Base-by-base conservation (phyloP, 2,797 vertebrate genomes). In the Eutrigla gurnardus region DNA sequence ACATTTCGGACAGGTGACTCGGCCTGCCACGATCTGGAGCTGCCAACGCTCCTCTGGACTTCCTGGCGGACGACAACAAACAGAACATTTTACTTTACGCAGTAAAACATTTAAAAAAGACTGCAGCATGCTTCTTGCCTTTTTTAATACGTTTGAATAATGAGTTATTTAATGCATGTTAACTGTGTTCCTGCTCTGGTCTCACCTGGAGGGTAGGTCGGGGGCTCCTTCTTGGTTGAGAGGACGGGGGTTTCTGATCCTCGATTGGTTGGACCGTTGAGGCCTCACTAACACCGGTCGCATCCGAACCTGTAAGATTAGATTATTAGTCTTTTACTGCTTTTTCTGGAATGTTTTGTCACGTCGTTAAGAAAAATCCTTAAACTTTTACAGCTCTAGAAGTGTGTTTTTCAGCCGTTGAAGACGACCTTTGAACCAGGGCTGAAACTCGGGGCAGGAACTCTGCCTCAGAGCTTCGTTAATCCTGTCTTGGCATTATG, bases 11-110 rank as follows among this genome's bases (percentile, higher is more conserved):
- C 97, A 99, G 0, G 95, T 95, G 49, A 96, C 96, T 85, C 96
- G 86, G 65, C 97, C 97, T 92, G 95, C 94, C 84, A 95, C 88
- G 35, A 99, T 98, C 91, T 97, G 96, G 81, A 98, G 86, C 80
- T 96, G 95, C 97, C 97, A 99, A 0, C 84, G 92, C 76, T 98
- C 97, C 89, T 99, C 97, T 78, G 93, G 90, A 75, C 97, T 99
- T 81, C 97, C 97, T 98, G 92, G 65, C 47, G 80, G 33, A 75
- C 0, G 40, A 6, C 61, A 39, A 39, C 15, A 62, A 49, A 45
- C 2, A 9, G 13, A 42, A 54, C 3, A 33, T 4, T 9, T 15
- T 0, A 36, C n/a, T 25, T 54, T 1, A 54, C 18, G 2, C 25
- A 32, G 10, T 52, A 10, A 52, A 52, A 49, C 15, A 8, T 18